Base-by-base conservation (phyloP, 1,140 invertebrate genomes). In the Drosophila albomicans region DNA sequence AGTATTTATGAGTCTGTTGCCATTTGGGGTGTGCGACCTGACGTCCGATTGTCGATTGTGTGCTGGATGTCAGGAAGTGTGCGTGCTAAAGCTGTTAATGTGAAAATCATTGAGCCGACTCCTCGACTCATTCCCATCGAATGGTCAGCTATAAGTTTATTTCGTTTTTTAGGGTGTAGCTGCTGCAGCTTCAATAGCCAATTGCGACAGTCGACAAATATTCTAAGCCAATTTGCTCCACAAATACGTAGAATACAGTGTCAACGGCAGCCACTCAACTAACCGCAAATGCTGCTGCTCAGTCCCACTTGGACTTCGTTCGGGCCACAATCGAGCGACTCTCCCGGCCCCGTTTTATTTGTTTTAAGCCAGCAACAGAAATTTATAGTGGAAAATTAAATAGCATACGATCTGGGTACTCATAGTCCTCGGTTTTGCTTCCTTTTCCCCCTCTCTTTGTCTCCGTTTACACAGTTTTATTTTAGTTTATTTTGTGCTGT, bases 341-440 rank as follows among this genome's bases (percentile, higher is more conserved):
- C 46, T 13, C 5, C 3, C 35, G 35, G 16, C 2, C 59, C 48
- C 7, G 45, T 32, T 67, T 68, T 81, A 79, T 88, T 82, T 88
- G 70, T 76, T 61, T 86, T 87, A 68, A 35, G 49, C 16, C 45
- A 58, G 70, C 49, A 70, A 49, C 8, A 64, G 84, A 69, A 87
- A 80, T 80, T 79, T 82, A 86, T 87, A 77, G 84, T 74, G 49
- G 52, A 78, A 88, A 87, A 87, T 88, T 84, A 87, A 87, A 88
- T 71, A 82, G 66, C 68, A 72, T 69, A 73, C 67, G 49, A 56
- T 58, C 28, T 66, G 74, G 32, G 5, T 41, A 41, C 32, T n/a
- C 54, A 57, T 35, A 54, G 41, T 15, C 15, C 4, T 41, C 30
- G 28, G 15, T 43, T 11, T 10, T 25, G 25, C 7, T 43, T 2